phyloP scores from a whole-genome alignment of 2,888 invertebrate species.

The Noctua pronuba region DNA sequence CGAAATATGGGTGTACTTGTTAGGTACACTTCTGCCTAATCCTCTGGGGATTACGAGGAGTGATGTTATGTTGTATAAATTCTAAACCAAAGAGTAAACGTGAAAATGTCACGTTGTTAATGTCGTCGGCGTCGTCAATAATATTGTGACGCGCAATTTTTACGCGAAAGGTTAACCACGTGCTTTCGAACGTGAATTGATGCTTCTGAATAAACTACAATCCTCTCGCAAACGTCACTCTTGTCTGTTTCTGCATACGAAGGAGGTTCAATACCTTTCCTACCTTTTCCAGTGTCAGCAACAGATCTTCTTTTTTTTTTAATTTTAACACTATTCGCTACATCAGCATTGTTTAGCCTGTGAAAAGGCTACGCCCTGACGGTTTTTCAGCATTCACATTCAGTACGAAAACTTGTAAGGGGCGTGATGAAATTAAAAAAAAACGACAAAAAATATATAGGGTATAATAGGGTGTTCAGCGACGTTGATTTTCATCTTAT shows the following conservation, averaged over 20 bases:
- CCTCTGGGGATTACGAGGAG: not conserved
- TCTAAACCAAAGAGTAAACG: not conserved
- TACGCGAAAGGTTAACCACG: conserved; percentile 13
- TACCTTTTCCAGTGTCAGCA: not conserved
- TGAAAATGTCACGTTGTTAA: conserved; percentile 1
- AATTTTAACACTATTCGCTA: not conserved
- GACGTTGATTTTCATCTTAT: not conserved
- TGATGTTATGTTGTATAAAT: not conserved
- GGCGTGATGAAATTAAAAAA: too few species aligned
- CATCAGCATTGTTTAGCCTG: not conserved
- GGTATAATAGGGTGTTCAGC: not conserved
- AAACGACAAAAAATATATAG: too few species aligned
- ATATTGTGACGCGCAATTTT: conserved; percentile 10
- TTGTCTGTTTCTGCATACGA: conserved; percentile 1
- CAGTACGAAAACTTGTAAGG: not conserved
- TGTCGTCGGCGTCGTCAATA: not conserved
- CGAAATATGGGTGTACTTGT: not conserved
- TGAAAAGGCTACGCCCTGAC: not conserved
- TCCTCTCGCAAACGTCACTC: conserved; percentile 4
- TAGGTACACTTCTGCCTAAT: not conserved
- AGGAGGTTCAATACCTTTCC: not conserved
- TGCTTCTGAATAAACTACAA: not conserved
- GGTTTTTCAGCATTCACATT: not conserved
- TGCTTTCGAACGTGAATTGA: conserved; percentile 24
- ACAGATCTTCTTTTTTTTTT: not conserved